A percentile compares a stretch with the other conserved stretches of the same genome.
These are phyloP conservation scores for Contarinia nasturtii DNA, from an alignment of 1,140 invertebrate genomes.

Conservation along the genomic window DNA sequence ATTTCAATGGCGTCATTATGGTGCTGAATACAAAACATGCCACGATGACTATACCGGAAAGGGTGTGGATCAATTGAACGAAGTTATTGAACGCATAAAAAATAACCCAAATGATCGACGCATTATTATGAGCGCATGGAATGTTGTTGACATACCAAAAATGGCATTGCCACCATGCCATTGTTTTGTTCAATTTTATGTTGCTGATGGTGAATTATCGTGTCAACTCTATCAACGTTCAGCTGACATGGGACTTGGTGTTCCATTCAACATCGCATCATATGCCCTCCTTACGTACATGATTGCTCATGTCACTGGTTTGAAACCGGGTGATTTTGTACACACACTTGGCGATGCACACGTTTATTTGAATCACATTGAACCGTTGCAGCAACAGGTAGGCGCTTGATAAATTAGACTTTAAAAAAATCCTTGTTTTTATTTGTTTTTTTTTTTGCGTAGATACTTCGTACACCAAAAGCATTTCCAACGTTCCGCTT, in stretches of 20 bases:
- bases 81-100: conserved; percentile 68
- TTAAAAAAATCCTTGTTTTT: too few relatives aligned
- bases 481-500: conserved; percentile 62
- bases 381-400: conserved; percentile 61
- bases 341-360: conserved; percentile 95
- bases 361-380: conserved; percentile 85
- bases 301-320: conserved; percentile 84
- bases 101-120: conserved; percentile 70
- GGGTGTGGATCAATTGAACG: conserved; percentile 82
- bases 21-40: conserved; percentile 77
- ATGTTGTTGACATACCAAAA: conserved; percentile 65
- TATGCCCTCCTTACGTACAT: conserved; percentile 90
- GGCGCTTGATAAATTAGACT: too few relatives aligned
- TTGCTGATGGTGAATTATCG: conserved; percentile 60
- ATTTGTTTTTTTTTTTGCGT: neutral
- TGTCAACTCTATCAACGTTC: conserved; percentile 94
- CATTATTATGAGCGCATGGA: conserved; percentile 93
- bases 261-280: conserved; percentile 97
- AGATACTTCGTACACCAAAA: conserved; percentile 50
- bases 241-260: conserved; percentile 94
- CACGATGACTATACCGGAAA: conserved; percentile 67
- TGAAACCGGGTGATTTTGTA: conserved; percentile 90
- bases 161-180: conserved; percentile 99
- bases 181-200: conserved; percentile 88
- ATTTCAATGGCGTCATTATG: conserved; percentile 98